Percentiles rank a stretch among this genome's conserved stretches.
These are phyloP conservation scores for Champsocephalus esox DNA, from an alignment of 2,797 vertebrate species.

Conservation along the genomic window DNA sequence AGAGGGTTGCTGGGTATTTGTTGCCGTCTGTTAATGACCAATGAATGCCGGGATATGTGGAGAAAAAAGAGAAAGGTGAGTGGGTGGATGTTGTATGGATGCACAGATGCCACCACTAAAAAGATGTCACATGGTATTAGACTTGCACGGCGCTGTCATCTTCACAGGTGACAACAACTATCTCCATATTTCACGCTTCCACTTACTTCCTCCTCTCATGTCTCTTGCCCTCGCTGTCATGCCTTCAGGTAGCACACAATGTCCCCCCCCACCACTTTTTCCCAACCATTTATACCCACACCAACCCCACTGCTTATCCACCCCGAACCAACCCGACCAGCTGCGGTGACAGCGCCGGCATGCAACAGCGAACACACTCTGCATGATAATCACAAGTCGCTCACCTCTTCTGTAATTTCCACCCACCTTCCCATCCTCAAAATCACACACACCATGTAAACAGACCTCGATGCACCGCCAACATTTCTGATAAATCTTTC, in stretches of 20 bases:
- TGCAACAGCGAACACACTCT: slow-evolving; percentile 34
- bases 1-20: slow-evolving; percentile 18
- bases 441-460: not conserved
- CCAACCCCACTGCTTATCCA: slow-evolving; percentile 26
- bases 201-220: slow-evolving; percentile 17
- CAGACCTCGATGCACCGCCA: not conserved
- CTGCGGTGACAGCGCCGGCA: slow-evolving; percentile 22
- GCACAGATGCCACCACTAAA: slow-evolving; percentile 44
- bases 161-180: slow-evolving; percentile 56
- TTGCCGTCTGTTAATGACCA: slow-evolving; percentile 38
- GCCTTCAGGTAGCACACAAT: not conserved
- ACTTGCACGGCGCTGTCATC: slow-evolving; percentile 8
- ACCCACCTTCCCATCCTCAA: slow-evolving; percentile 5
- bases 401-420: slow-evolving; percentile 34
- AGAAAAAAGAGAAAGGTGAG: not conserved
- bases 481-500: not conserved
- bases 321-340: slow-evolving; percentile 15
- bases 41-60: slow-evolving; percentile 19
- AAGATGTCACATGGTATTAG: slow-evolving; percentile 52
- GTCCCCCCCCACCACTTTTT: not conserved
- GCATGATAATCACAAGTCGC: slow-evolving; percentile 58
- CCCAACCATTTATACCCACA: not conserved
- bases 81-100: slow-evolving; percentile 5
- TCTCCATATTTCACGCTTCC: slow-evolving; percentile 56
- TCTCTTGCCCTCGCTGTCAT: slow-evolving; percentile 41